Conservation (phyloP, 2,888 invertebrate species). For the Zeuzera pyrina region DNA sequence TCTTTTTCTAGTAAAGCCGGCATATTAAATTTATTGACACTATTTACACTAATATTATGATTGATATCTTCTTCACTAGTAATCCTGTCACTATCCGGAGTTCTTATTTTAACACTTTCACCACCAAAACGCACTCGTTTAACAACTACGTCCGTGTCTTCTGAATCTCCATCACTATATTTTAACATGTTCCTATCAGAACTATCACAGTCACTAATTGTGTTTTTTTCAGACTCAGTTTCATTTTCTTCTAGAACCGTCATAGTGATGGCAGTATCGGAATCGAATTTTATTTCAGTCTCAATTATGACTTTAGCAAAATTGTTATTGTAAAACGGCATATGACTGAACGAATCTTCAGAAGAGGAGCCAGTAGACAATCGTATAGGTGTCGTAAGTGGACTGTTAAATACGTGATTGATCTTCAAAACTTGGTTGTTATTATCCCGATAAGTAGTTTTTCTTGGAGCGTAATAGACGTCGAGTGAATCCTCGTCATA, state of each 20-base stretch:
- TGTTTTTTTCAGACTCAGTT: conserved; percentile 56
- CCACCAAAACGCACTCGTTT: conserved; percentile 89
- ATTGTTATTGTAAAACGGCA: conserved; percentile 49
- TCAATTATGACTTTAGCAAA: conserved; percentile 83
- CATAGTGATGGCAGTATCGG: conserved; percentile 87
- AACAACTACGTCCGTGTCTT: conserved; percentile 69
- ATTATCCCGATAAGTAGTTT: conserved; percentile 30
- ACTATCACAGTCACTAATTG: conserved; percentile 58
- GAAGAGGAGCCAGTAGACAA: conserved; percentile 64
- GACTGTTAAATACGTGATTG: conserved; percentile 44
- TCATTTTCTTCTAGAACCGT: conserved; percentile 83
- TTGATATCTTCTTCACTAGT: conserved; percentile 71
- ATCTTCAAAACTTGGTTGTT: conserved; percentile 46
- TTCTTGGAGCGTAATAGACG: conserved; percentile 58
- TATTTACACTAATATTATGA: conserved; percentile 21
- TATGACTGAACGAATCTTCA: conserved; percentile 72
- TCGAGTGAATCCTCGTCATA: conserved; percentile 64
- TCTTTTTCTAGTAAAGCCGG: conserved; percentile 21
- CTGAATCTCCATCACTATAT: conserved; percentile 75
- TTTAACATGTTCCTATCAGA: conserved; percentile 68
- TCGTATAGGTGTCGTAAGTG: conserved; percentile 36
- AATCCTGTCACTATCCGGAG: conserved; percentile 86
- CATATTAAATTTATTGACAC: conserved; percentile 14
- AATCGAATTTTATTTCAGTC: conserved; percentile 86
- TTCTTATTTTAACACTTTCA: conserved; percentile 88